phyloP scores from a whole-genome alignment of 2,113 vertebrate genomes.

The Argyrosomus japonicus region DNA sequence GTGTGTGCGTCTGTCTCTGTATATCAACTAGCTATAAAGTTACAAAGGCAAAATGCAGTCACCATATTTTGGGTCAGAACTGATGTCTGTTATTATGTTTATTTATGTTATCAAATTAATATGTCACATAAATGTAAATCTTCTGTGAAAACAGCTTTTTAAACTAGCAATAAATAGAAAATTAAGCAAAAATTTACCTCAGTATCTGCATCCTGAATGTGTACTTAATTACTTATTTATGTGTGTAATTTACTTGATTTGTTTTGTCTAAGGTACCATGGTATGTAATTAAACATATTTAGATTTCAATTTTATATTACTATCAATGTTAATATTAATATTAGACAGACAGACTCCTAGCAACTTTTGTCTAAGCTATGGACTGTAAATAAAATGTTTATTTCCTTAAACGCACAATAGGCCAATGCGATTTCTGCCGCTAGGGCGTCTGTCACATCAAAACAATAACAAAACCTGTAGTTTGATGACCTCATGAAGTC shows the following conservation, averaged over 20 bases:
- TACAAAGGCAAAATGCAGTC: neutral
- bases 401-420: no score
- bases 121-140: neutral
- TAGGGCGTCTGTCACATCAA: neutral
- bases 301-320: no score
- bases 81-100: neutral
- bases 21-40: neutral
- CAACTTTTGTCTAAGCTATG: neutral
- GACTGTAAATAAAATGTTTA: neutral
- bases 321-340: no score
- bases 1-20: slow-evolving; percentile 5
- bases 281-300: no score
- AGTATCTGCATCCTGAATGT: neutral
- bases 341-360: neutral
- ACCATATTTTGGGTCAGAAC: neutral
- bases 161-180: neutral
- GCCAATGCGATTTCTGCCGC: no score
- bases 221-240: no score
- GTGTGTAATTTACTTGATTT: no score
- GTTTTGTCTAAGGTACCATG: no score
- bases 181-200: neutral
- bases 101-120: no score
- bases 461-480: neutral
- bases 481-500: no score
- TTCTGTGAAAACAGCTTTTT: neutral